Percentiles rank a stretch among this genome's conserved stretches.
These are phyloP conservation scores for Cebus imitator DNA, from an alignment of 2,113 vertebrate species.

Conservation along the genomic window DNA sequence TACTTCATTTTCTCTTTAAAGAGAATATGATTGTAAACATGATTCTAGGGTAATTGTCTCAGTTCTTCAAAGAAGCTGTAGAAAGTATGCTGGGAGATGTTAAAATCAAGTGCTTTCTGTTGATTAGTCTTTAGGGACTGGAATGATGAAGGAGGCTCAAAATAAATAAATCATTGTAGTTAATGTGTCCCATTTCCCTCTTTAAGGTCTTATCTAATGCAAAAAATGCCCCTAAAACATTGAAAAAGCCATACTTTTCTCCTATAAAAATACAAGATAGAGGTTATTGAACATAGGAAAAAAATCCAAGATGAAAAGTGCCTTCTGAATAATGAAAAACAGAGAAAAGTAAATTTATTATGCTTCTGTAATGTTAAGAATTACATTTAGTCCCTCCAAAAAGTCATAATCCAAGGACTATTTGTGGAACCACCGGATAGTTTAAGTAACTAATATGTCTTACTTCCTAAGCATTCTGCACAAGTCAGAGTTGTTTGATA, in stretches of 20 bases:
- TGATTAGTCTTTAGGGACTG: constrained; percentile 32
- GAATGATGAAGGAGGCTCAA: constrained; percentile 33
- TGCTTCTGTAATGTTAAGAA: neutral
- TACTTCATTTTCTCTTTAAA: neutral
- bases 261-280: neutral
- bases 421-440: neutral
- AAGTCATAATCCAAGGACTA: neutral
- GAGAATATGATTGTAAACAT: neutral
- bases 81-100: constrained; percentile 29
- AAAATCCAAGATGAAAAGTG: neutral
- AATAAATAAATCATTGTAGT: constrained; percentile 35
- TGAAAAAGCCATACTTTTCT: neutral
- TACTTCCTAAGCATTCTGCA: neutral
- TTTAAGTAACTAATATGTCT: neutral
- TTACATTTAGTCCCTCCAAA: neutral
- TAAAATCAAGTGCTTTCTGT: constrained; percentile 43
- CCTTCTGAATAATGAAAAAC: neutral
- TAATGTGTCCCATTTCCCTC: neutral
- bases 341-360: neutral
- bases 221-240: neutral
- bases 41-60: neutral
- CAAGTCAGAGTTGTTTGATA: neutral
- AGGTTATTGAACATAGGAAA: neutral
- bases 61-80: neutral
- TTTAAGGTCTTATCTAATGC: neutral